Evolutionary conservation across 2,797 vertebrate genomes (phyloP).

Genomic region (Sebastes baramenuke): DNA sequence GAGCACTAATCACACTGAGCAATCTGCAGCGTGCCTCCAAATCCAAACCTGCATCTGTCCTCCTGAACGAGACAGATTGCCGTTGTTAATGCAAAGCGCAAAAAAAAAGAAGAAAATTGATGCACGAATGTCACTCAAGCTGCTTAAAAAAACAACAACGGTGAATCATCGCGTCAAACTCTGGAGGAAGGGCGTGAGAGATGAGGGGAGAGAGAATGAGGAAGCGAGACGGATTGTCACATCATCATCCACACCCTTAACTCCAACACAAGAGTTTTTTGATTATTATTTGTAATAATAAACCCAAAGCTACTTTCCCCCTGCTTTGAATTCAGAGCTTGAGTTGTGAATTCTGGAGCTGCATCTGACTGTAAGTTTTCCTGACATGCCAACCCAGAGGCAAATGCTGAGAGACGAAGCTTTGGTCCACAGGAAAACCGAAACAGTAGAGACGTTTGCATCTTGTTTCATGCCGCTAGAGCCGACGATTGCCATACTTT

Average conservation of each 20-base stretch:
- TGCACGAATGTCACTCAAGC: constrained; percentile 50
- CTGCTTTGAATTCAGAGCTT: constrained; percentile 1
- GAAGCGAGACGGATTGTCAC: constrained; percentile 9
- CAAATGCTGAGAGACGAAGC: constrained; percentile 10
- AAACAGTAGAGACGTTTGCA: constrained; percentile 20
- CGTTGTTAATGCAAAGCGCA: constrained; percentile 40
- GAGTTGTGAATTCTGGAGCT: constrained; percentile 5
- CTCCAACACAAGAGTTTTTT: neutral
- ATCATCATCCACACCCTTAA: constrained; percentile 12
- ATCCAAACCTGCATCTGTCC: constrained; percentile 58
- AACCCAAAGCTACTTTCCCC: neutral
- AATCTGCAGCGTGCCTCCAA: constrained; percentile 42
- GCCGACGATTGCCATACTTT: neutral
- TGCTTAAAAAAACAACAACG: constrained; percentile 45
- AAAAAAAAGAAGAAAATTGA: neutral
- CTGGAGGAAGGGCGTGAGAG: neutral
- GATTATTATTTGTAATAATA: constrained; percentile 20
- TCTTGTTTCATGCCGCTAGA: constrained; percentile 2
- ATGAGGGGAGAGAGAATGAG: neutral
- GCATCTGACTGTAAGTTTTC: constrained; percentile 13
- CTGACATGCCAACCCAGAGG: constrained; percentile 13
- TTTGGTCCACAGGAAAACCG: neutral
- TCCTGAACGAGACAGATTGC: constrained; percentile 53
- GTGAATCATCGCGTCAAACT: constrained; percentile 57
- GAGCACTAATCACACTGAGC: constrained; percentile 28